Evolutionary conservation across 2,797 vertebrate genomes (phyloP).

Genomic region (Labroides dimidiatus): DNA sequence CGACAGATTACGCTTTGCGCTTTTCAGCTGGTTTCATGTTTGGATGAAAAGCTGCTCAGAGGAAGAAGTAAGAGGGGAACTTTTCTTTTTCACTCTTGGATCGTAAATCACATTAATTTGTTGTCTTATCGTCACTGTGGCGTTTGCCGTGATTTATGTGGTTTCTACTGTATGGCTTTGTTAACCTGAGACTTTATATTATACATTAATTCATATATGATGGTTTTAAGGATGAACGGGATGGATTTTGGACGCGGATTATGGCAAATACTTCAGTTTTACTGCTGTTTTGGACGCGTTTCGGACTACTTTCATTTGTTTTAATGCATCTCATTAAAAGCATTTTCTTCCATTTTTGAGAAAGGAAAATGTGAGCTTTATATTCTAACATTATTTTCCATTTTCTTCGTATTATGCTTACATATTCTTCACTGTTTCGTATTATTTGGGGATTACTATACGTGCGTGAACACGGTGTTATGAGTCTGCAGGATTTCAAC

Average conservation of each 20-base stretch:
- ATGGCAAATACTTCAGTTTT: constrained; percentile 44
- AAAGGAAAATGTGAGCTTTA: background rate
- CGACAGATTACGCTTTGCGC: constrained; percentile 72
- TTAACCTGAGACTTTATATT: constrained; percentile 79
- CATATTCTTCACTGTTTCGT: background rate
- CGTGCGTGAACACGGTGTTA: background rate
- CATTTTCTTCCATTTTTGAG: constrained; percentile 1
- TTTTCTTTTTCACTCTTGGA: constrained; percentile 86
- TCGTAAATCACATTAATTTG: constrained; percentile 93
- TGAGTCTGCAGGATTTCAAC: constrained; percentile 11
- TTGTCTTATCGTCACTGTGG: constrained; percentile 87
- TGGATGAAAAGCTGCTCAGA: constrained; percentile 76
- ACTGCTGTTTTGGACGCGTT: constrained; percentile 24
- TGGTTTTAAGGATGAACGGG: constrained; percentile 44
- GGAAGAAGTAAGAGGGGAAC: constrained; percentile 83
- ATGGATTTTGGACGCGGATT: constrained; percentile 31
- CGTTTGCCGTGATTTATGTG: constrained; percentile 88
- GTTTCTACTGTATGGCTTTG: constrained; percentile 85
- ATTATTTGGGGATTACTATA: background rate
- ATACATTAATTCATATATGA: constrained; percentile 65
- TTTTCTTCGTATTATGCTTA: background rate
- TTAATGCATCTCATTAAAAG: background rate
- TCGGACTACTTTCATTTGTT: background rate
- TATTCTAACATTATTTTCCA: constrained; percentile 12
- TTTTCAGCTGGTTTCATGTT: constrained; percentile 76